phyloP scores from a whole-genome alignment of 2,113 vertebrate genomes.

The Pseudorectes ferrugineus region DNA sequence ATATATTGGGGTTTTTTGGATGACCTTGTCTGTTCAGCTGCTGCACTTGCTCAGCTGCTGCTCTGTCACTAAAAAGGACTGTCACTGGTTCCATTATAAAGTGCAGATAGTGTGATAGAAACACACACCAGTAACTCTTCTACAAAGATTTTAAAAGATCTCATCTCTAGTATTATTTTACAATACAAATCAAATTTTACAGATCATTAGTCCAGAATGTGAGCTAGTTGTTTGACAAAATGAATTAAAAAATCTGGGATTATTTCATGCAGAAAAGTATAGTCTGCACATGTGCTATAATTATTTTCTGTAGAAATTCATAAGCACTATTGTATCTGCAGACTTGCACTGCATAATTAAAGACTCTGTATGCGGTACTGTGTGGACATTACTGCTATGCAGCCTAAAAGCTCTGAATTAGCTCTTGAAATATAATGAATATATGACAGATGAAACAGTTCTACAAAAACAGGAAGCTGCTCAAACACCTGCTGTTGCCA shows the following conservation, averaged over 20 bases:
- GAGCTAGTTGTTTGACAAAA: slow-evolving; percentile 10
- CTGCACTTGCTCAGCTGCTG: neutral
- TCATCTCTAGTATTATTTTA: slow-evolving; percentile 31
- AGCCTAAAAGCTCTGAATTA: neutral
- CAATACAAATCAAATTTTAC: slow-evolving; percentile 35
- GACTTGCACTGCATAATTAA: slow-evolving; percentile 14
- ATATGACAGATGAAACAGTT: neutral
- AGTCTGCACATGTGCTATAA: neutral
- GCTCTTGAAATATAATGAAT: neutral
- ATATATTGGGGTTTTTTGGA: neutral
- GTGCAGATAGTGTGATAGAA: neutral
- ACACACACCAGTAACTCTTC: neutral
- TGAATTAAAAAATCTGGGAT: neutral
- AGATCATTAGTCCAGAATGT: slow-evolving; percentile 43
- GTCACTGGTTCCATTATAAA: neutral
- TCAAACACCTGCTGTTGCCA: neutral
- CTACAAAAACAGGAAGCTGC: neutral
- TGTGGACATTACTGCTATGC: neutral
- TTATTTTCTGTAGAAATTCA: slow-evolving; percentile 24
- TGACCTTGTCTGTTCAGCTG: neutral
- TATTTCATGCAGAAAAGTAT: neutral
- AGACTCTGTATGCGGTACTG: neutral
- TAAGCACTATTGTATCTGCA: neutral
- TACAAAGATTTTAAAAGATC: neutral
- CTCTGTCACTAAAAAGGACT: neutral